Evolutionary conservation across 2,888 invertebrate species (phyloP).

Genomic region (Ophion costatus): DNA sequence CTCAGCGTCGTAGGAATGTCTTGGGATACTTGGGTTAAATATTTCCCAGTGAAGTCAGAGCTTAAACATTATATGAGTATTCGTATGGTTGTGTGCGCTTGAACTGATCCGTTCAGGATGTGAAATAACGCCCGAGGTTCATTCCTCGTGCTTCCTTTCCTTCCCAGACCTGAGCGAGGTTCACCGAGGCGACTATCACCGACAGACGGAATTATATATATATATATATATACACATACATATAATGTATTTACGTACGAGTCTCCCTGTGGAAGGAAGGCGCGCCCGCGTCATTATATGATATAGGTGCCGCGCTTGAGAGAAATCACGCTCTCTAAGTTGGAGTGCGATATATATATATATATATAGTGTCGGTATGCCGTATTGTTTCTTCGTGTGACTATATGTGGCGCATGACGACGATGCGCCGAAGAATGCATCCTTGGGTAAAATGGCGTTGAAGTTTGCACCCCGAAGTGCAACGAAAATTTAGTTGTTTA

Average conservation of each 20-base stretch:
- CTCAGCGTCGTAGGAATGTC: neutral
- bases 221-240: too few relatives aligned
- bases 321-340: slow-evolving; percentile 69
- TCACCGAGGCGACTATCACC: slow-evolving; percentile 14
- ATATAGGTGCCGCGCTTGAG: slow-evolving; percentile 69
- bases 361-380: slow-evolving; percentile 67
- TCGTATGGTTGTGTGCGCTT: slow-evolving; percentile 40
- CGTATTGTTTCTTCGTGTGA: slow-evolving; percentile 15
- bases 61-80: slow-evolving; percentile 32
- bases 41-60: slow-evolving; percentile 46
- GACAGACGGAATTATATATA: slow-evolving; percentile 11
- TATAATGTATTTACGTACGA: too few relatives aligned
- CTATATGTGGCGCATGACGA: neutral
- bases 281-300: slow-evolving; percentile 73
- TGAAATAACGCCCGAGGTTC: slow-evolving; percentile 71
- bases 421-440: too few relatives aligned
- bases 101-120: slow-evolving; percentile 68
- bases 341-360: slow-evolving; percentile 56
- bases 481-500: too few relatives aligned
- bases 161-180: slow-evolving; percentile 1
- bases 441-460: too few relatives aligned
- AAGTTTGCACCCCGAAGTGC: too few relatives aligned
- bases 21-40: neutral
- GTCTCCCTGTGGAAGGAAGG: slow-evolving; percentile 66
- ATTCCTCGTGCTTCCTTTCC: slow-evolving; percentile 38